Base-by-base conservation (phyloP, 2,113 vertebrate genomes). In the Azemiops feae region DNA sequence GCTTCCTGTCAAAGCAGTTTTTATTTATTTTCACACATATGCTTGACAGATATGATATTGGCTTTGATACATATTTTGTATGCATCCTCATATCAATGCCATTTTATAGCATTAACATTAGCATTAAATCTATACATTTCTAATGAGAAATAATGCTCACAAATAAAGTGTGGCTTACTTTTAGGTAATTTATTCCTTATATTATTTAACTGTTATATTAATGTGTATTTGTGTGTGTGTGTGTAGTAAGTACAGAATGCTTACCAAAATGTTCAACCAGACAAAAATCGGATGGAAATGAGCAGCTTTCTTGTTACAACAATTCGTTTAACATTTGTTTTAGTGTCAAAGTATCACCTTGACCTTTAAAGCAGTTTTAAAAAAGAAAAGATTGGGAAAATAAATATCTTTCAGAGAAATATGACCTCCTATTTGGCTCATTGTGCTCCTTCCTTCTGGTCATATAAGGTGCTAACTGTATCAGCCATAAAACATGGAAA, bases 21-120 rank as follows among this genome's bases (percentile, higher is more conserved):
- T 85, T 39, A 30, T 88, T 94, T 91, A 47, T 94, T 89, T 0
- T 2, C 92, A 95, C 88, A 94, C 7, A 90, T 2, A 90, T 8
- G 20, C 20, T 90, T 18, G 87, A 92, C 22, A 58, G 94, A 93
- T 69, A 94, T 12, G 5, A 3, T 94, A 92, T 95, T 93, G 92
- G 93, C 9, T 85, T 94, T 25, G 50, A 91, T 93, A 81, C 50
- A 93, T 88, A 58, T 54, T 5, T 74, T 88, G 91, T 45, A 47
- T 92, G 91, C 93, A 20, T 54, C 20, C 7, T 88, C 9, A 85
- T 90, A 5, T 94, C 69, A 94, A 87, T 91, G 12, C 23, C 34
- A 88, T 92, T 92, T 91, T 90, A 53, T 90, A 1, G 60, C 11
- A 12, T 52, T 18, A 87, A 3, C 54, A 55, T 81, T 81, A 81